Percentiles rank a stretch among this genome's conserved stretches.
phyloP scores from a whole-genome alignment of 2,113 vertebrate genomes.

The Empidonax alnorum region DNA sequence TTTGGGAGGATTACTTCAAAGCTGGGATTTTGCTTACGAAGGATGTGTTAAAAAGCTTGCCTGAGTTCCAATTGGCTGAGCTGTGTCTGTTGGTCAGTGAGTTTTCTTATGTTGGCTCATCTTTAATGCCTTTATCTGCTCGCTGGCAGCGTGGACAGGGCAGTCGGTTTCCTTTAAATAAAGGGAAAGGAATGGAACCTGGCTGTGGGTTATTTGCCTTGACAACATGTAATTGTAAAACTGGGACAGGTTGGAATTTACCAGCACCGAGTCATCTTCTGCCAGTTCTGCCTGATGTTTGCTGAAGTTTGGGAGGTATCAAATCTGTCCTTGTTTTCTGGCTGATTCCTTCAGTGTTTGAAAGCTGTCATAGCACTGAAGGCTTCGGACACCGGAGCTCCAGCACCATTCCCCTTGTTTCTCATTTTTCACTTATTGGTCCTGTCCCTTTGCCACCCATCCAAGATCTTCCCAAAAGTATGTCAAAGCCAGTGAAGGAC shows the following conservation, averaged over 20 bases:
- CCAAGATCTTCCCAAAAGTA: background rate
- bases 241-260: background rate
- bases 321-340: background rate
- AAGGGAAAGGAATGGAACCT: background rate
- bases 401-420: fast-evolving
- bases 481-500: background rate
- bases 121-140: background rate
- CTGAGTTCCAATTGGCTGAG: background rate
- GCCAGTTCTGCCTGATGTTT: background rate
- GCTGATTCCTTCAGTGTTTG: fast-evolving
- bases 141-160: fast-evolving
- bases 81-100: background rate
- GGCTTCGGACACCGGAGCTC: background rate
- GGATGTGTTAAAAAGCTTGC: background rate
- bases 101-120: background rate
- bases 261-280: background rate
- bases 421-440: fast-evolving
- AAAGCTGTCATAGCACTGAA: background rate
- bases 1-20: background rate
- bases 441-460: background rate
- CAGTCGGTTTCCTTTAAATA: too few relatives aligned
- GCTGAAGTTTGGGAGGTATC: background rate
- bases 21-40: background rate
- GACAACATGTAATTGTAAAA: background rate
- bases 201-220: background rate